phyloP scores from a whole-genome alignment of 2,888 invertebrate species.

The Ophioninae sp. region DNA sequence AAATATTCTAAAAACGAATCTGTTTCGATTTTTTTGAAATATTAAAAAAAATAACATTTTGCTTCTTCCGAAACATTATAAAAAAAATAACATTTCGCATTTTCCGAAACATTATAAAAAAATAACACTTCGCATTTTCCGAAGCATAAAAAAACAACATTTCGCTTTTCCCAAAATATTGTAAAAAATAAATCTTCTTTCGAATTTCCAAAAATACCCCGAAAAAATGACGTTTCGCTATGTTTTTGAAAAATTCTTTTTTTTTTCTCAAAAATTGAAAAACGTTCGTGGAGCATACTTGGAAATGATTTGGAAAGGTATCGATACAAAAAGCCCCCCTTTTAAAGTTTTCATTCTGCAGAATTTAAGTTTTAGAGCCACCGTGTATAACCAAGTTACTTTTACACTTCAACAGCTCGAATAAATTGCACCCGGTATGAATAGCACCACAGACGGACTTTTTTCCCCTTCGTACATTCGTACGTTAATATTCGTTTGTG shows the following conservation, averaged over 20 bases:
- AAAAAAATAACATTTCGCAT: too few relatives aligned
- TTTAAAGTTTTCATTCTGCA: neutral
- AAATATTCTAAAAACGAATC: too few relatives aligned
- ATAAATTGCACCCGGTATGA: slow-evolving; percentile 47
- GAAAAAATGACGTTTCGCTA: too few relatives aligned
- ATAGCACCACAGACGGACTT: slow-evolving; percentile 40
- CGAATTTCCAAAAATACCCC: too few relatives aligned
- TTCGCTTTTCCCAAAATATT: too few relatives aligned
- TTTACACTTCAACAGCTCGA: slow-evolving; percentile 52
- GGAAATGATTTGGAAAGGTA: neutral
- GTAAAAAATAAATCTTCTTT: too few relatives aligned
- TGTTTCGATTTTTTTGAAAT: too few relatives aligned
- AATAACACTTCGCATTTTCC: too few relatives aligned
- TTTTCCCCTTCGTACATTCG: slow-evolving; percentile 29
- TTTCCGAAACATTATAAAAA: too few relatives aligned
- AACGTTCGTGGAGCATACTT: neutral
- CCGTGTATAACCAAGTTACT: slow-evolving; percentile 30
- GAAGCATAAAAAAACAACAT: too few relatives aligned
- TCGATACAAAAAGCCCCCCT: neutral
- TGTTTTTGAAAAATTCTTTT: neutral
- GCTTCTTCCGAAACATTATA: too few relatives aligned
- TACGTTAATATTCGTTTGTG: neutral
- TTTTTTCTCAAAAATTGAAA: neutral
- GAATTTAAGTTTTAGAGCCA: neutral
- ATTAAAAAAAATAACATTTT: too few relatives aligned